Evolutionary conservation across 2,797 vertebrate genomes (phyloP).

Genomic region (Atherinosoma microstoma): DNA sequence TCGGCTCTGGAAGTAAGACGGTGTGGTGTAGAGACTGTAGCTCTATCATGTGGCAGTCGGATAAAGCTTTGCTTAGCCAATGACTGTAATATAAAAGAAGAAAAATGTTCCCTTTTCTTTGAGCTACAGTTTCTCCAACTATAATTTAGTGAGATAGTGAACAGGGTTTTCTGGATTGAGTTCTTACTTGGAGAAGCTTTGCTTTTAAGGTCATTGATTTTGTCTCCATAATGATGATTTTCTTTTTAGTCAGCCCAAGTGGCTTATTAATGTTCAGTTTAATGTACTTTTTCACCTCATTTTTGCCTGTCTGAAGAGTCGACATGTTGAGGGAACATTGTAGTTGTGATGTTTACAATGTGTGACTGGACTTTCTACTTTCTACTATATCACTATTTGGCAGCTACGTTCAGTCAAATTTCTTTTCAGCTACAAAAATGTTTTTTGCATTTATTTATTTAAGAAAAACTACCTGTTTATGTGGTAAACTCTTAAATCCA

Average conservation of each 20-base stretch:
- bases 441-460: background rate
- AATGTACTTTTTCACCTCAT: background rate
- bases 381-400: no score
- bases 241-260: background rate
- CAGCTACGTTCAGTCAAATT: no score
- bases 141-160: background rate
- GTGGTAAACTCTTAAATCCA: background rate
- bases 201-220: slow-evolving; percentile 2
- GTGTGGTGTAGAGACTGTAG: slow-evolving; percentile 18
- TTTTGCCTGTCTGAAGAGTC: slow-evolving; percentile 3
- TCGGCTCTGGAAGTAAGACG: slow-evolving; percentile 30
- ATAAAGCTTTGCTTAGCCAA: slow-evolving; percentile 17
- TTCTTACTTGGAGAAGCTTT: slow-evolving; percentile 3
- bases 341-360: background rate
- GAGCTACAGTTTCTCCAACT: background rate
- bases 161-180: background rate
- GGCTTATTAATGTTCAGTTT: background rate
- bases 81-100: slow-evolving; percentile 22
- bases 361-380: background rate
- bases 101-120: slow-evolving; percentile 6
- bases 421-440: background rate
- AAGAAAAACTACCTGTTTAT: background rate
- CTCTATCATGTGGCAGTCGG: slow-evolving; percentile 39
- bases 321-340: background rate
- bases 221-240: background rate